Evolutionary conservation across 2,113 vertebrate species (phyloP).

Genomic region (Todiramphus saurophagus): DNA sequence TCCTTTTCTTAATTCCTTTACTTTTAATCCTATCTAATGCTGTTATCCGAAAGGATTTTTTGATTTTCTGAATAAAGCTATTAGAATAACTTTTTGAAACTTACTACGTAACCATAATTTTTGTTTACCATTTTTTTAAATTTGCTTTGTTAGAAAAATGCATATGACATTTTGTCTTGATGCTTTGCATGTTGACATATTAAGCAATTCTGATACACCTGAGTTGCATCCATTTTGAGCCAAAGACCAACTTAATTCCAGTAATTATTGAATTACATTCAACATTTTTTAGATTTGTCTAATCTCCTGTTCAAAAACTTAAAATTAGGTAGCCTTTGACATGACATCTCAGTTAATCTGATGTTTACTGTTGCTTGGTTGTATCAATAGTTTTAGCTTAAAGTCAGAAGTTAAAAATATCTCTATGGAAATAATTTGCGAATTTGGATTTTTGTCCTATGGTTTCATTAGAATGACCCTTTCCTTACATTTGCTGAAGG

Average conservation of each 20-base stretch:
- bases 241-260: background rate
- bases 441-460: background rate
- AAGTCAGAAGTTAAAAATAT: background rate
- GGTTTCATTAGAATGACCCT: background rate
- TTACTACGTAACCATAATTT: background rate
- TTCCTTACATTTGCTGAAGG: background rate
- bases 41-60: background rate
- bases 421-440: background rate
- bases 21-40: background rate
- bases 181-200: background rate
- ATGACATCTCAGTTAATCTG: background rate
- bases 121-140: background rate
- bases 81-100: background rate
- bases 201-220: background rate
- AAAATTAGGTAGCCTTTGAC: background rate
- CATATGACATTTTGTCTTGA: background rate
- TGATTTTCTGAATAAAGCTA: background rate
- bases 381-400: background rate
- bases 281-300: background rate
- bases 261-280: background rate
- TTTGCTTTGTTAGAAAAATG: background rate
- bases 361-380: background rate
- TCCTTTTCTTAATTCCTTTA: background rate
- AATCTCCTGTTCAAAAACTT: background rate
- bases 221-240: background rate